These are phyloP conservation scores for Lacerta viridis DNA, from an alignment of 2,797 vertebrate species.

Conservation along the genomic window DNA sequence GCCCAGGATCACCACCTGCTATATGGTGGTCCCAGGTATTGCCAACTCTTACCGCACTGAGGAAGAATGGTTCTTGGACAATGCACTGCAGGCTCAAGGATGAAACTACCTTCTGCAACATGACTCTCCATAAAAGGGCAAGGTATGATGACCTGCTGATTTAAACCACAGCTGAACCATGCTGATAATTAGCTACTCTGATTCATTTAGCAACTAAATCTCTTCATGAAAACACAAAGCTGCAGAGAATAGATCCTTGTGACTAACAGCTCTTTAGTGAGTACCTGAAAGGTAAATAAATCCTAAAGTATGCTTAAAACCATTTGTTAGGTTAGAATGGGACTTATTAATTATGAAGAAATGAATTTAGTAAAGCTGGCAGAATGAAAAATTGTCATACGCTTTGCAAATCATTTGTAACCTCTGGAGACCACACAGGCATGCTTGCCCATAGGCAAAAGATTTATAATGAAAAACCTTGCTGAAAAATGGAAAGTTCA, in stretches of 20 bases:
- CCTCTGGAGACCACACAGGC: background rate
- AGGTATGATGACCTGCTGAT: background rate
- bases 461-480: slow-evolving; percentile 21
- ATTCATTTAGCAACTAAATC: slow-evolving; percentile 34
- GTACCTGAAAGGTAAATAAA: slow-evolving; percentile 36
- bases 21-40: background rate
- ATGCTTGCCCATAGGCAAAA: background rate
- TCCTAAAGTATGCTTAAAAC: slow-evolving; percentile 15
- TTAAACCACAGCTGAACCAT: background rate
- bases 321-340: slow-evolving; percentile 35
- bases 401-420: slow-evolving; percentile 36
- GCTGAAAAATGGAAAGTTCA: slow-evolving; percentile 28
- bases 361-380: slow-evolving; percentile 19
- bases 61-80: no score
- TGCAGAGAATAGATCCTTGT: slow-evolving; percentile 8
- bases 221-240: slow-evolving; percentile 25
- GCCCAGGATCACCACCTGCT: background rate
- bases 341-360: slow-evolving; percentile 38
- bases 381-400: slow-evolving; percentile 40
- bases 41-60: background rate
- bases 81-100: background rate
- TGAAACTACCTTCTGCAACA: background rate
- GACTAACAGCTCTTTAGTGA: slow-evolving; percentile 24
- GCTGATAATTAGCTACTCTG: slow-evolving; percentile 1
- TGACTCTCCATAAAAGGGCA: background rate